Percentiles rank a stretch among this genome's conserved stretches.
These are phyloP conservation scores for Lepidocyrtinus sp. DNA, from an alignment of 2,888 invertebrate species.

Conservation along the genomic window DNA sequence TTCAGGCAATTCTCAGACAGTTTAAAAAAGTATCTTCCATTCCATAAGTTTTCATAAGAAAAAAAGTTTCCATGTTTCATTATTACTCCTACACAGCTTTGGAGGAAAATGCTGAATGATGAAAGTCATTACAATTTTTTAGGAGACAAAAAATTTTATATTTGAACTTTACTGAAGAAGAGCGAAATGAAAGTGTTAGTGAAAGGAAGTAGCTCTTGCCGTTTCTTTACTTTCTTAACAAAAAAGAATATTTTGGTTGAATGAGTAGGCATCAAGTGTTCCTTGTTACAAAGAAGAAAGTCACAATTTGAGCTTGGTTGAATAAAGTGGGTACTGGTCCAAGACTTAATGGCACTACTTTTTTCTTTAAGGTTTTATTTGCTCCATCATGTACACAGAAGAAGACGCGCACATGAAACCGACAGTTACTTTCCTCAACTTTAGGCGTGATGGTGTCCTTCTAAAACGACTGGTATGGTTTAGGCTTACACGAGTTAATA, in stretches of 20 bases:
- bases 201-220: not conserved
- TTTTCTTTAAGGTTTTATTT: constrained; percentile 21
- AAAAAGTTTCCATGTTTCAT: not conserved
- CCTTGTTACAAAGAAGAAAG: constrained; percentile 14
- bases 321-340: constrained; percentile 39
- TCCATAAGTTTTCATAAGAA: not conserved
- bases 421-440: not conserved
- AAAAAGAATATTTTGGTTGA: constrained; percentile 44
- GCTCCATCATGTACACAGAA: not conserved
- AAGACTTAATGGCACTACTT: constrained; percentile 28
- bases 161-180: not conserved
- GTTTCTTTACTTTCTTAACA: not conserved
- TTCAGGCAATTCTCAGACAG: constrained; percentile 2
- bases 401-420: not conserved
- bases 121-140: not conserved
- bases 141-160: not conserved
- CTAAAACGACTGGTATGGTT: too few relatives aligned
- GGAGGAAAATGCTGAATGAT: not conserved
- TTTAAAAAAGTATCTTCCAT: not conserved
- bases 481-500: too few relatives aligned
- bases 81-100: not conserved
- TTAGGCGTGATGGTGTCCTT: too few relatives aligned
- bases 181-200: not conserved
- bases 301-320: constrained; percentile 26
- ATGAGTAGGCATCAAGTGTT: constrained; percentile 30